Evolutionary conservation across 35 echinoderm and acorn worm species (phyloP).

Genomic region (Ptychodera flava): DNA sequence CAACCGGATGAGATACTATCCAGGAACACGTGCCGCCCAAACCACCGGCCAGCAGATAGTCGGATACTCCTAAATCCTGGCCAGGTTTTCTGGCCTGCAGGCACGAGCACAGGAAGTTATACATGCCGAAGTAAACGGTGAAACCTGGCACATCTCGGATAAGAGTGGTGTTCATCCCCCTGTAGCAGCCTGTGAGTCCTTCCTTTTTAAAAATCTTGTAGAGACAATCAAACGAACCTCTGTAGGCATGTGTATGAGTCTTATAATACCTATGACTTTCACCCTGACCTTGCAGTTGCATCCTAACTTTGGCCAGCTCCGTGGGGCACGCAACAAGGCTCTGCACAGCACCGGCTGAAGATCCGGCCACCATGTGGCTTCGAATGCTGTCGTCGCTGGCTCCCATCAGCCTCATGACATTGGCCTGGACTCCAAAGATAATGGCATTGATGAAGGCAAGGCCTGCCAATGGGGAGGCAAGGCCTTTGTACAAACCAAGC

Average conservation of each 20-base stretch:
- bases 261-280: conserved; percentile 33
- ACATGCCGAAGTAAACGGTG: background rate
- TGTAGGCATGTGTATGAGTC: background rate
- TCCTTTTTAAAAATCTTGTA: background rate
- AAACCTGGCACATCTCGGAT: background rate
- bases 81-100: background rate
- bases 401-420: conserved; percentile 71
- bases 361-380: conserved; percentile 67
- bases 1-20: background rate
- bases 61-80: background rate
- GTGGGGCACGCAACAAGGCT: conserved; percentile 70
- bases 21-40: background rate
- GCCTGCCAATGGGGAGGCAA: conserved; percentile 80
- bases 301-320: conserved; percentile 88
- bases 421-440: conserved; percentile 92
- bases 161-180: background rate
- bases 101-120: background rate
- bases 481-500: conserved; percentile 91
- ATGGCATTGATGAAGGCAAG: conserved; percentile 81
- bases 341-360: conserved; percentile 65
- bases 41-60: background rate
- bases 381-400: conserved; percentile 33
- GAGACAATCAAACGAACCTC: background rate
- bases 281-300: conserved; percentile 79
- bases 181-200: background rate